Evolutionary conservation across 2,888 invertebrate genomes (phyloP).

Genomic region (Pyrochroa serraticornis): DNA sequence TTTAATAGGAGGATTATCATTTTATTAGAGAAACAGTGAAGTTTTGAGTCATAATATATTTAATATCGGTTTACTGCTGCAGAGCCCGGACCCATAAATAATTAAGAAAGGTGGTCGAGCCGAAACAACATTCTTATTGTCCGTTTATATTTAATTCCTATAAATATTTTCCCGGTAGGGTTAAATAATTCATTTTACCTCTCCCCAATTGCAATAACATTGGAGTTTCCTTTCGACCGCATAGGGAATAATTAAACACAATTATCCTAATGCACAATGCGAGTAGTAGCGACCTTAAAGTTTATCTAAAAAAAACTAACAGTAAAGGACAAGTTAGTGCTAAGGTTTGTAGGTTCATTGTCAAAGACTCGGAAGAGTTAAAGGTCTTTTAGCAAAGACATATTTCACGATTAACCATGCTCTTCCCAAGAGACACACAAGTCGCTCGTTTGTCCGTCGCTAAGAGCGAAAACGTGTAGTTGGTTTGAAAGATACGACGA

Average conservation of each 20-base stretch:
- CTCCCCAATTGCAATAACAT: constrained; percentile 5
- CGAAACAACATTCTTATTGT: too few species aligned
- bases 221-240: constrained; percentile 7
- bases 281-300: constrained; percentile 25
- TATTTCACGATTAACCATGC: constrained; percentile 49
- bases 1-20: neutral
- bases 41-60: neutral
- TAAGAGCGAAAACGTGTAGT: constrained; percentile 53
- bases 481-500: constrained; percentile 35
- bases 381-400: constrained; percentile 41
- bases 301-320: constrained; percentile 24
- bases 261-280: constrained; percentile 27
- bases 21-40: neutral
- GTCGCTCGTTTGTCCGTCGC: constrained; percentile 47
- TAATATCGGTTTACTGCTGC: too few species aligned
- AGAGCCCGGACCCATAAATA: too few species aligned
- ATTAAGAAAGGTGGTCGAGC: too few species aligned
- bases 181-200: too few species aligned
- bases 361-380: constrained; percentile 38
- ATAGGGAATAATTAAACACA: constrained; percentile 25
- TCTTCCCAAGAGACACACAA: constrained; percentile 45
- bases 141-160: too few species aligned
- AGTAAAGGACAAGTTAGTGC: constrained; percentile 19
- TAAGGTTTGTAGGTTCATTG: constrained; percentile 25
- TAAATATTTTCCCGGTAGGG: too few species aligned